Conservation (phyloP, 1,140 invertebrate genomes). For the Aplysia californica region DNA sequence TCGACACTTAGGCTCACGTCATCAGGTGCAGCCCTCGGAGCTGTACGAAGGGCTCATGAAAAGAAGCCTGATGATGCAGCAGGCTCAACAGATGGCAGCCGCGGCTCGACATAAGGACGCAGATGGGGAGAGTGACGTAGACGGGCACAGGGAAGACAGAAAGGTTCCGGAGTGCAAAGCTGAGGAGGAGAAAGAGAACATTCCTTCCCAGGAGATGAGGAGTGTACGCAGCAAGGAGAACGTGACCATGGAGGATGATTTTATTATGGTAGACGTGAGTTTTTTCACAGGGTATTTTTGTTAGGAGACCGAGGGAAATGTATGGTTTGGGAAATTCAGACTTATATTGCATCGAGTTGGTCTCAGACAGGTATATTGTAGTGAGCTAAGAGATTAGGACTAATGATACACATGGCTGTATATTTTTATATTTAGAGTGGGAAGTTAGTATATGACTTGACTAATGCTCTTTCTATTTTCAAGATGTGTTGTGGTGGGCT, state of each 20-base stretch:
- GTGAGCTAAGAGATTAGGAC: no score
- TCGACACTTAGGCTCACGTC: neutral
- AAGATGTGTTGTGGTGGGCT: no score
- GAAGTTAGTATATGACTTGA: no score
- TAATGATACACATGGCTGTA: no score
- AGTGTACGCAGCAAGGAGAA: neutral
- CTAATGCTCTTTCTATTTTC: no score
- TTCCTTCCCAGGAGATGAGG: neutral
- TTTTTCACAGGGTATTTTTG: neutral
- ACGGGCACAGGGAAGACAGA: neutral
- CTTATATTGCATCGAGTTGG: no score
- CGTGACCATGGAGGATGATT: conserved; percentile 24
- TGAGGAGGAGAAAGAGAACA: conserved; percentile 25
- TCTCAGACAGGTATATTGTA: no score
- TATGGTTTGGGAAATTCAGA: no score
- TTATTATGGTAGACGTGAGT: conserved; percentile 28
- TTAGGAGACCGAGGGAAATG: no score
- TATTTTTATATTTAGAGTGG: no score
- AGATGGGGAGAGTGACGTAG: neutral
- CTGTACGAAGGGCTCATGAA: conserved; percentile 23
- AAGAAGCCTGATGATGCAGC: conserved; percentile 3
- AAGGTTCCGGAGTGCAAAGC: neutral
- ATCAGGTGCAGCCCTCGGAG: neutral
- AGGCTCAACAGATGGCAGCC: neutral
- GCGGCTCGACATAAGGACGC: neutral